Evolutionary conservation across 2,888 invertebrate species (phyloP).

Genomic region (Crossocerus cetratus): DNA sequence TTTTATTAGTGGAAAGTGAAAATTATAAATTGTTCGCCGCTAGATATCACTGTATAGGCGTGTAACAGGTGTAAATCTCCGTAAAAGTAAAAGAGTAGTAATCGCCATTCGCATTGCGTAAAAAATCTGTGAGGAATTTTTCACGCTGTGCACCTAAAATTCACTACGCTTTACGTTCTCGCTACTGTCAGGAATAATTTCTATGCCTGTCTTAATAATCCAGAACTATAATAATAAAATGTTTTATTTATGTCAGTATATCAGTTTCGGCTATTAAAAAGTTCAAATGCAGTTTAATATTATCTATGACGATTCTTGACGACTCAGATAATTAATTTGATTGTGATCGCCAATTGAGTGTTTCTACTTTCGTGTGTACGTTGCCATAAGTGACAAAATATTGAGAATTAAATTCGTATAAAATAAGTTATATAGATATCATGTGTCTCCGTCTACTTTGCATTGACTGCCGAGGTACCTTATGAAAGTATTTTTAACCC

Average conservation of each 20-base stretch:
- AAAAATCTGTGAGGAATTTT: too few relatives aligned
- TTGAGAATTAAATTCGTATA: neutral
- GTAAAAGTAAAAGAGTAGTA: too few relatives aligned
- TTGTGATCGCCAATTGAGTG: too few relatives aligned
- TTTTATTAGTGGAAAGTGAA: constrained; percentile 18
- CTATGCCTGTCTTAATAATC: too few relatives aligned
- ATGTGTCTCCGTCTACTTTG: constrained; percentile 79
- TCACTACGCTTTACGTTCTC: too few relatives aligned
- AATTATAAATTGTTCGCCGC: constrained; percentile 17
- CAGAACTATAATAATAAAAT: neutral
- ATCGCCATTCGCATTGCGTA: too few relatives aligned
- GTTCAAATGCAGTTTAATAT: neutral
- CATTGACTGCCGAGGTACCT: constrained; percentile 79
- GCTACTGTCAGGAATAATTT: too few relatives aligned
- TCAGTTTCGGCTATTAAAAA: neutral
- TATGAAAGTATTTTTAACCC: constrained; percentile 11
- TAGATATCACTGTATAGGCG: neutral
- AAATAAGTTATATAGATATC: constrained; percentile 61
- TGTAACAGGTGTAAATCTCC: too few relatives aligned
- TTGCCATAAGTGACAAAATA: constrained; percentile 3
- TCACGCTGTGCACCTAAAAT: too few relatives aligned
- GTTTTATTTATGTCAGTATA: neutral
- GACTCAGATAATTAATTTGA: neutral
- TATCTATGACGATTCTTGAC: constrained; percentile 4
- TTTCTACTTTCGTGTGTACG: neutral